Conservation (phyloP, 2,113 vertebrate genomes). For the Lathamus discolor region DNA sequence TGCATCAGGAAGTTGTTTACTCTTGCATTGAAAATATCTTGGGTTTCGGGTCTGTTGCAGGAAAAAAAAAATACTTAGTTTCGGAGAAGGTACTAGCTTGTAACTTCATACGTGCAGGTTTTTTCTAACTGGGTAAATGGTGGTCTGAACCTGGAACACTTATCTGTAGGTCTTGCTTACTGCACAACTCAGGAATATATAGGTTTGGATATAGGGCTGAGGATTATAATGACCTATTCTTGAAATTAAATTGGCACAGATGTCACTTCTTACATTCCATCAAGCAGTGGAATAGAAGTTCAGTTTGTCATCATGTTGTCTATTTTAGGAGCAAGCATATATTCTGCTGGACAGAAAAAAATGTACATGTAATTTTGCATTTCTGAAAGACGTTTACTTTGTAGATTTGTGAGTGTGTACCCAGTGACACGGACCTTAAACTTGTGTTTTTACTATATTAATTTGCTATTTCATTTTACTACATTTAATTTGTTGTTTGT, state of each 20-base stretch:
- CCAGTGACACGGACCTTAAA: neutral
- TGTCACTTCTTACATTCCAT: neutral
- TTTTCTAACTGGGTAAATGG: neutral
- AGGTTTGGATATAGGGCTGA: neutral
- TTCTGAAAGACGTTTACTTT: neutral
- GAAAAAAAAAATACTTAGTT: neutral
- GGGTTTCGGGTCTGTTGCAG: neutral
- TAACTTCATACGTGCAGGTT: neutral
- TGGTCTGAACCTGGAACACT: neutral
- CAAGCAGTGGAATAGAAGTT: neutral
- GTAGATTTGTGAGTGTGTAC: conserved; percentile 17
- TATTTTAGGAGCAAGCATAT: neutral
- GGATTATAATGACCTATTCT: neutral
- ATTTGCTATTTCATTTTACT: neutral
- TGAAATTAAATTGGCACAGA: neutral
- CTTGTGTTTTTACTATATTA: conserved; percentile 8
- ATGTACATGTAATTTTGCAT: neutral
- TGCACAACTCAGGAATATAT: neutral
- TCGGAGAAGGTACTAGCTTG: neutral
- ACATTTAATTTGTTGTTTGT: neutral
- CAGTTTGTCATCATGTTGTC: neutral
- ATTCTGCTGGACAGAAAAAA: neutral
- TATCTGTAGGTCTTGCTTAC: neutral
- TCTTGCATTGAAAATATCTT: neutral
- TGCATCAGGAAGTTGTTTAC: neutral